These are phyloP conservation scores for Gorsachius goisagi DNA, from an alignment of 2,113 vertebrate species.

Conservation along the genomic window DNA sequence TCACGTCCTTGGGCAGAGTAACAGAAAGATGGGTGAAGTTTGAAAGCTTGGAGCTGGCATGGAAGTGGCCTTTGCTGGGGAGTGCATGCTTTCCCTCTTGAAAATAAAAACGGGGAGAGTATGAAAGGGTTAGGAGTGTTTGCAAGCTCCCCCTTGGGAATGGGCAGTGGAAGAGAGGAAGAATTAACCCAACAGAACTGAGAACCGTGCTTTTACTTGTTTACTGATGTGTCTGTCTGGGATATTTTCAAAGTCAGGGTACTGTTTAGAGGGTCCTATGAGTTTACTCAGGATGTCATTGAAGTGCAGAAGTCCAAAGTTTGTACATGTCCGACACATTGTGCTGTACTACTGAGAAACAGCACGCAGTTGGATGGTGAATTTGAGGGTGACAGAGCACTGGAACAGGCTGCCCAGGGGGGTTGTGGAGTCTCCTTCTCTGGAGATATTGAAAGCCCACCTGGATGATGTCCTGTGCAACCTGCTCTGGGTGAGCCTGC, in stretches of 20 bases:
- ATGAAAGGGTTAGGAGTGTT: background rate
- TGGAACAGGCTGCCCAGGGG: too few species aligned
- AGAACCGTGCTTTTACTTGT: background rate
- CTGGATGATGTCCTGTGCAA: too few species aligned
- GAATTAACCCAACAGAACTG: background rate
- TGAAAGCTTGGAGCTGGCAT: background rate
- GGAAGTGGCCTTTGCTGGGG: background rate
- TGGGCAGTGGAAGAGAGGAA: background rate
- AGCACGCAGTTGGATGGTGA: background rate
- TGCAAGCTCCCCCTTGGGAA: background rate
- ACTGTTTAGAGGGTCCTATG: background rate
- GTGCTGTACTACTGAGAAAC: background rate
- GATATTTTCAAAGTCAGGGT: background rate
- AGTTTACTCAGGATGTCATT: background rate
- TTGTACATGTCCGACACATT: background rate
- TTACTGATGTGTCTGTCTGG: background rate
- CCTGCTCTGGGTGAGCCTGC: too few species aligned
- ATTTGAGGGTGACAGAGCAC: too few species aligned
- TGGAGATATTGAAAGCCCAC: too few species aligned
- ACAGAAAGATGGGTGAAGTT: background rate
- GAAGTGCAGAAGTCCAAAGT: background rate
- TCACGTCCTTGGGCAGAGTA: background rate
- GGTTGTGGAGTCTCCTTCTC: too few species aligned
- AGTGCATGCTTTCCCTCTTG: fast-evolving
- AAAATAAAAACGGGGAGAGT: background rate